phyloP scores from a whole-genome alignment of 2,113 vertebrate species.

The Nothoprocta pentlandii region DNA sequence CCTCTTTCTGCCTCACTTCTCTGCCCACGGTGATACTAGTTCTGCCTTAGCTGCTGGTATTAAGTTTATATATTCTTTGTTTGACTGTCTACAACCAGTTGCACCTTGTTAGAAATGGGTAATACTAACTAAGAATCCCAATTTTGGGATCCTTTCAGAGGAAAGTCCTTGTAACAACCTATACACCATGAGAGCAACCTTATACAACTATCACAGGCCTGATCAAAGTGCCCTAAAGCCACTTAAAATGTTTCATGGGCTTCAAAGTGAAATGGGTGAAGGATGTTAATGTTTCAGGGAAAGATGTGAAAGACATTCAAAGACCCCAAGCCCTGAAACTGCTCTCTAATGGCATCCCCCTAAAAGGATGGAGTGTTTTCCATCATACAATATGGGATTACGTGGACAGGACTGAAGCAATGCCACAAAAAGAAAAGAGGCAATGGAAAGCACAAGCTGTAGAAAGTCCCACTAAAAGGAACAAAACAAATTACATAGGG shows the following conservation, averaged over 20 bases:
- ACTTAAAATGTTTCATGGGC: constrained; percentile 8
- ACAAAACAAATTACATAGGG: neutral
- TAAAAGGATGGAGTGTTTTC: neutral
- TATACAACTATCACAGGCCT: neutral
- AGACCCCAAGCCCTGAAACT: neutral
- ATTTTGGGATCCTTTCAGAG: neutral
- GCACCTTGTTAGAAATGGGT: neutral
- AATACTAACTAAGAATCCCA: neutral
- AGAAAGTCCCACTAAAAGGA: neutral
- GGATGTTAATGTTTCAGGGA: neutral
- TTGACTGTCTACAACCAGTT: neutral
- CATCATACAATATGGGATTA: neutral
- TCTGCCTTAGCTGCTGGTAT: neutral
- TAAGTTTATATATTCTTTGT: neutral
- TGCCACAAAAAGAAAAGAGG: neutral
- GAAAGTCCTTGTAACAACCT: neutral
- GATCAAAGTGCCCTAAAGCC: constrained; percentile 25
- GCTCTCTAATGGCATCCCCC: neutral
- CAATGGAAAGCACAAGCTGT: neutral
- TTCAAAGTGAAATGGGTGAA: constrained; percentile 28
- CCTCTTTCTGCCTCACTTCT: neutral
- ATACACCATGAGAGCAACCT: neutral
- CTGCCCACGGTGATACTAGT: neutral
- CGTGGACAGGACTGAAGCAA: neutral
- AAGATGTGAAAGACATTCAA: neutral